phyloP scores from a whole-genome alignment of 2,888 invertebrate species.

The Capitulum mitella region DNA sequence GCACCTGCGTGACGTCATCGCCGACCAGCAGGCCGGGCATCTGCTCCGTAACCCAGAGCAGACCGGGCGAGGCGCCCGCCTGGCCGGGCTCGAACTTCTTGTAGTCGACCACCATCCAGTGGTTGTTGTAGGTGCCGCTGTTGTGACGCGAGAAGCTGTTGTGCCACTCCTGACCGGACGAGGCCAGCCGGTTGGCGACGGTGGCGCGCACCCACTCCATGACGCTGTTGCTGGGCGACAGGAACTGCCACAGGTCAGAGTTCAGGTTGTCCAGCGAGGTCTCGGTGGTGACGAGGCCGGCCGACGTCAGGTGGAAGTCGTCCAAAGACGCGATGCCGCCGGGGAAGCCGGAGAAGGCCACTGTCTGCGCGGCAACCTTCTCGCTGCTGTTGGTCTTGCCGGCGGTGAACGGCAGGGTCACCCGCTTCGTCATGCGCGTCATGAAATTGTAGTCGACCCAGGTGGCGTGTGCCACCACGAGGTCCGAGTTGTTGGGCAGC shows the following conservation, averaged over 20 bases:
- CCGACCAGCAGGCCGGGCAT: constrained; percentile 49
- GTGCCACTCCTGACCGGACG: constrained; percentile 65
- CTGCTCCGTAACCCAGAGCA: constrained; percentile 38
- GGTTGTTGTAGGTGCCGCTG: constrained; percentile 74
- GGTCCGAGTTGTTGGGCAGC: constrained; percentile 50
- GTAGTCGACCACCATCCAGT: constrained; percentile 75
- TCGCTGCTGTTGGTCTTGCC: constrained; percentile 45
- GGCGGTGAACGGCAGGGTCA: constrained; percentile 65
- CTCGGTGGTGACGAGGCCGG: constrained; percentile 62
- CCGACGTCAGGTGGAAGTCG: constrained; percentile 63
- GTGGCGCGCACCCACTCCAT: constrained; percentile 55
- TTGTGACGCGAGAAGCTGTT: constrained; percentile 59
- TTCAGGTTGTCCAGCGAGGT: constrained; percentile 70
- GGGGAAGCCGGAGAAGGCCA: constrained; percentile 76
- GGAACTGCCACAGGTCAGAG: constrained; percentile 55
- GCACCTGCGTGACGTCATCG: constrained; percentile 55
- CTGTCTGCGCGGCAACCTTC: constrained; percentile 53
- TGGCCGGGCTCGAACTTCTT: constrained; percentile 41
- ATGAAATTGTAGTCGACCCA: constrained; percentile 71
- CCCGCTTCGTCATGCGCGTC: constrained; percentile 73
- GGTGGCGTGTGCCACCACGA: constrained; percentile 70
- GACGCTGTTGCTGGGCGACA: background rate
- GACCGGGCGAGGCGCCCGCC: constrained; percentile 42
- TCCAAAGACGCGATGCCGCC: constrained; percentile 73
- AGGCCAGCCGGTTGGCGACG: constrained; percentile 72